Conservation (phyloP, 2,888 invertebrate genomes). For the Mongoloraphidia duomilia region DNA sequence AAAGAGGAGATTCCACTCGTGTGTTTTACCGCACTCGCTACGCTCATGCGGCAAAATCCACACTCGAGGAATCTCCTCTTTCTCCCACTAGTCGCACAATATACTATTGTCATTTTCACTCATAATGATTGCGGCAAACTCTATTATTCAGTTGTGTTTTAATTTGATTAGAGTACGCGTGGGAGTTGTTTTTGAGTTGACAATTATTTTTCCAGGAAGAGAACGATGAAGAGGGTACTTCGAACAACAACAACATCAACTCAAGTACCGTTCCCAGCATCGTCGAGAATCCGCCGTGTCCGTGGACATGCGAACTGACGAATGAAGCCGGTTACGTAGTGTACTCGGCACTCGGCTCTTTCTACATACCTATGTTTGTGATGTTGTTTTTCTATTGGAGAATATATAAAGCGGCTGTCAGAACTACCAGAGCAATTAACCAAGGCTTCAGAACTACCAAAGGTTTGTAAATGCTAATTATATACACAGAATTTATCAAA, state of each 20-base stretch:
- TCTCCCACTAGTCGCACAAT: no score
- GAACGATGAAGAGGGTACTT: conserved; percentile 12
- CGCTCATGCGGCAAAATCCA: no score
- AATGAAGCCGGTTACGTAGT: conserved; percentile 92
- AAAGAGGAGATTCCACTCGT: no score
- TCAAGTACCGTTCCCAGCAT: conserved; percentile 24
- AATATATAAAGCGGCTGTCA: conserved; percentile 87
- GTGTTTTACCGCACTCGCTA: no score
- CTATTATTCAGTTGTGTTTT: no score
- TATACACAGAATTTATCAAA: no score
- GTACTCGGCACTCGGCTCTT: conserved; percentile 94
- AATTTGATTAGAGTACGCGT: no score
- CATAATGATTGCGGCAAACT: no score
- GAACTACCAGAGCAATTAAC: conserved; percentile 84
- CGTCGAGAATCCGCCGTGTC: conserved; percentile 44
- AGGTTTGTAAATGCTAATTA: conserved; percentile 30
- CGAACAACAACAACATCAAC: no score
- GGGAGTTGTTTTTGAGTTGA: no score
- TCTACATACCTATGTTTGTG: conserved; percentile 94
- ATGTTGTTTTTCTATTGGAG: conserved; percentile 98
- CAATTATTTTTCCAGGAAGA: conserved; percentile 19
- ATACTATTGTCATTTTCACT: no score
- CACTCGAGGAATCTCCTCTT: no score
- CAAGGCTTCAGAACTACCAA: conserved; percentile 81
- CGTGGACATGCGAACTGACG: conserved; percentile 81